Percentiles rank a stretch among this genome's conserved stretches.
phyloP scores from a whole-genome alignment of 1,140 invertebrate species.

The Caerostris extrusa region DNA sequence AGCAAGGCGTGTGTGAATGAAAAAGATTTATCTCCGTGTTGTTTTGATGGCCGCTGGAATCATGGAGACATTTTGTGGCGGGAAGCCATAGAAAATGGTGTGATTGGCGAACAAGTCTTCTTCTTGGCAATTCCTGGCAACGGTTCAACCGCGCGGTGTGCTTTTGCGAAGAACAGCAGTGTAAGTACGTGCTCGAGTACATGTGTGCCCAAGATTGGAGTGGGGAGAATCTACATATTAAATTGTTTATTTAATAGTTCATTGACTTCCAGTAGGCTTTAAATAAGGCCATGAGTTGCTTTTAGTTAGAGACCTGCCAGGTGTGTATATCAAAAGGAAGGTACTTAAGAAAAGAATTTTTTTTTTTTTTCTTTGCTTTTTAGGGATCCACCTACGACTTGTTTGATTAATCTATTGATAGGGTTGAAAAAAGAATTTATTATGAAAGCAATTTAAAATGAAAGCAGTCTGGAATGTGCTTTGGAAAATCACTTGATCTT shows the following conservation, averaged over 20 bases:
- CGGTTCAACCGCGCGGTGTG: not conserved
- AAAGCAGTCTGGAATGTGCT: no score
- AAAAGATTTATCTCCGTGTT: slow-evolving; percentile 13
- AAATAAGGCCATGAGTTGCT: no score
- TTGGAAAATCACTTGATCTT: no score
- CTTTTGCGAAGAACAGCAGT: not conserved
- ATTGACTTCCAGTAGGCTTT: not conserved
- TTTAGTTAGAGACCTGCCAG: no score
- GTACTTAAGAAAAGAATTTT: no score
- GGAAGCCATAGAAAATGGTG: slow-evolving; percentile 11
- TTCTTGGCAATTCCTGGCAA: not conserved
- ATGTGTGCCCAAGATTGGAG: not conserved
- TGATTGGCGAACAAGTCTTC: not conserved
- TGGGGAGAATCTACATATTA: not conserved
- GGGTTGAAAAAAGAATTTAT: no score
- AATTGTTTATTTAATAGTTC: not conserved
- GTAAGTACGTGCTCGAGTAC: not conserved
- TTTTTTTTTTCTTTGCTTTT: no score
- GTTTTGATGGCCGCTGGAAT: not conserved
- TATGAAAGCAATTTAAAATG: no score
- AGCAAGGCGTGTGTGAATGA: not conserved
- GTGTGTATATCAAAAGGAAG: no score
- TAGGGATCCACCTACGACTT: no score
- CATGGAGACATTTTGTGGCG: slow-evolving; percentile 10
- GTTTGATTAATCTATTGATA: no score